A percentile compares a stretch with the other conserved stretches of the same genome.
Conservation (phyloP, 2,113 vertebrate genomes). For the Castor canadensis region DNA sequence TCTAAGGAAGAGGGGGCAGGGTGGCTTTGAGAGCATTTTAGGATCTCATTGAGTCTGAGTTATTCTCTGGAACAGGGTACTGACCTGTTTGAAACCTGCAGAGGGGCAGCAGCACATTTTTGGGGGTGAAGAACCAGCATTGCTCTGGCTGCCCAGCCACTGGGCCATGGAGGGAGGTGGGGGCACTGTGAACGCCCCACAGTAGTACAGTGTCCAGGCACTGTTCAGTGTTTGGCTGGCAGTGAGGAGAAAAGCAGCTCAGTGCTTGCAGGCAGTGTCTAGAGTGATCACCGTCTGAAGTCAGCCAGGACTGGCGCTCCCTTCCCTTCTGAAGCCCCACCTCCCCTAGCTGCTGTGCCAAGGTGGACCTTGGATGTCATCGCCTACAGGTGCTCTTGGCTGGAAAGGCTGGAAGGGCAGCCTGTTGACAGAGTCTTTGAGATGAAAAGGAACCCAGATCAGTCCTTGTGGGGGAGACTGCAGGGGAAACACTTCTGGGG, state of each 20-base stretch:
- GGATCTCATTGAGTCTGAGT: neutral
- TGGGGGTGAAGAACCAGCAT: accelerated
- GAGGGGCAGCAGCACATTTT: accelerated
- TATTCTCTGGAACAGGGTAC: neutral
- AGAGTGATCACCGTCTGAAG: accelerated
- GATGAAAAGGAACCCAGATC: neutral
- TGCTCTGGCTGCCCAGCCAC: neutral
- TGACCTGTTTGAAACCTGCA: accelerated
- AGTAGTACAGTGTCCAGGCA: too few relatives aligned
- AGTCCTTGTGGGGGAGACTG: neutral
- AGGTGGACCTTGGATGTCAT: neutral
- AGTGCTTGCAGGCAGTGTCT: accelerated
- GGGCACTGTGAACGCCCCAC: too few relatives aligned
- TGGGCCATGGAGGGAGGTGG: neutral
- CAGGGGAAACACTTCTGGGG: neutral
- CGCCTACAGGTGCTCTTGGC: neutral
- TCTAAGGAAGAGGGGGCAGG: too few relatives aligned
- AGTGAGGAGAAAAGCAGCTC: neutral
- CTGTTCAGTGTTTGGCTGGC: too few relatives aligned
- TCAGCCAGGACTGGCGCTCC: neutral
- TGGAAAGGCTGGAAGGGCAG: neutral
- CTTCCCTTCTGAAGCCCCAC: accelerated
- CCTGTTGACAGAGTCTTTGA: neutral
- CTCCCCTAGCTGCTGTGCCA: neutral
- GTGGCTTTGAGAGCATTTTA: neutral